Evolutionary conservation across 1,140 invertebrate genomes (phyloP).

Genomic region (Neocloeon triangulifer): DNA sequence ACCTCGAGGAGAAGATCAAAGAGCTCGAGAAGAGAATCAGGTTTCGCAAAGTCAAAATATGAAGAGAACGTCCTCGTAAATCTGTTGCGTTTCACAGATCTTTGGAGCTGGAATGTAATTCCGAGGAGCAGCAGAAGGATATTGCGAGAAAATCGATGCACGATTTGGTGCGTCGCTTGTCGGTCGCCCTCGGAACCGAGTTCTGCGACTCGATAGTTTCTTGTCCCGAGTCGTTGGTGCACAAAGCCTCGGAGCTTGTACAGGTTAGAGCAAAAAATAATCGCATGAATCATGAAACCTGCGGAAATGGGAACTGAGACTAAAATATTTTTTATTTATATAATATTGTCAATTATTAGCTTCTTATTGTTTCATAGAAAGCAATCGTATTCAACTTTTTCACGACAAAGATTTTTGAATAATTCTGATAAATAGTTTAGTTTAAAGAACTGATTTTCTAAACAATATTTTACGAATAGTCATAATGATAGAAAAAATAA

Average conservation of each 20-base stretch:
- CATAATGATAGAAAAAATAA: too few species aligned
- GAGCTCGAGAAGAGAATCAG: conserved; percentile 45
- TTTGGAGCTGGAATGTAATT: conserved; percentile 39
- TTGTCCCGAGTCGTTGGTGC: not conserved
- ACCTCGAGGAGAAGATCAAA: conserved; percentile 47
- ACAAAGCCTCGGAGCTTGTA: conserved; percentile 2
- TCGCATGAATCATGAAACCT: too few species aligned
- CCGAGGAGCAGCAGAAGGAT: conserved; percentile 41
- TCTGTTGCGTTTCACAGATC: conserved; percentile 17
- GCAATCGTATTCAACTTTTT: too few species aligned
- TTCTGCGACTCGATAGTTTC: not conserved
- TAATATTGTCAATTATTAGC: too few species aligned
- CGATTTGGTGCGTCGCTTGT: conserved; percentile 41
- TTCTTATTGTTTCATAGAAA: too few species aligned
- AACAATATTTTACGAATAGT: too few species aligned
- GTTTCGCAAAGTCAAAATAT: not conserved
- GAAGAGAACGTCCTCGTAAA: not conserved
- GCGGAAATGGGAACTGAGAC: too few species aligned
- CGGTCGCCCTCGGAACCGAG: conserved; percentile 31
- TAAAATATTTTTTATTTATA: too few species aligned
- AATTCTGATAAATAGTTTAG: too few species aligned
- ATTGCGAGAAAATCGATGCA: conserved; percentile 27
- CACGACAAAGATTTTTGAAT: too few species aligned
- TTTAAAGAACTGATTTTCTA: too few species aligned
- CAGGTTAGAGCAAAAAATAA: not conserved